Base-by-base conservation (phyloP, 2,113 vertebrate species). In the Ictidomys tridecemlineatus region DNA sequence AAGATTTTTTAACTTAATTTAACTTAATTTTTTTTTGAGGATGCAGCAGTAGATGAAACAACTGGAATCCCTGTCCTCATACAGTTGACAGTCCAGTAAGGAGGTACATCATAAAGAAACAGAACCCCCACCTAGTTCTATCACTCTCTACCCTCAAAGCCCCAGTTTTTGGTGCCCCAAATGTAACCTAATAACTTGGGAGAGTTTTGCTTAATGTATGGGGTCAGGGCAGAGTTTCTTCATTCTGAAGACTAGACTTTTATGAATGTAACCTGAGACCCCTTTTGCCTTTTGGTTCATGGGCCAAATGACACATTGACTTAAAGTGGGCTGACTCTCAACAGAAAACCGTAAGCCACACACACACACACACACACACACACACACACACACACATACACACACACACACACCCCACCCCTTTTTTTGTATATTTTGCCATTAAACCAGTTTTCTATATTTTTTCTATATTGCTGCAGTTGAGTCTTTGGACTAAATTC, bases 171-270 rank as follows among this genome's bases (percentile, higher is more conserved):
- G 18, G 13, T 73, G 37, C 56, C 42, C 74, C 56, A 76, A 82
- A 73, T 94, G 73, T 28, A 78, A 92, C 65, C 17, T 51, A 93
- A 20, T 85, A 85, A 93, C 37, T 77, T 4, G 4, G 32, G 48
- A 89, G 32, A 82, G 51, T 73, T 82, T 91, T 87, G 45, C 61
- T 93, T 67, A 51, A 32, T 83, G 45, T 82, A 0, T 56, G 42
- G 28, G 56, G 70, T 69, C 48, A 89, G 42, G 73, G 53, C 2
- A 79, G 89, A 85, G 34, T 5, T 85, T 16, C 70, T 91, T 93
- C 80, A 80, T 70, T 70, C 87, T 61, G 65, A 92, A 92, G 69
- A 85, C 37, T 79, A 87, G 85, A 26, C 20, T 37, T 92, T 70
- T 83, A 77, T 77, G 85, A 95, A 76, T 61, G n/a, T 37, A 58